Percentiles rank a stretch among this genome's conserved stretches.
These are phyloP conservation scores for Rynchops niger DNA, from an alignment of 2,113 vertebrate genomes.

Conservation along the genomic window DNA sequence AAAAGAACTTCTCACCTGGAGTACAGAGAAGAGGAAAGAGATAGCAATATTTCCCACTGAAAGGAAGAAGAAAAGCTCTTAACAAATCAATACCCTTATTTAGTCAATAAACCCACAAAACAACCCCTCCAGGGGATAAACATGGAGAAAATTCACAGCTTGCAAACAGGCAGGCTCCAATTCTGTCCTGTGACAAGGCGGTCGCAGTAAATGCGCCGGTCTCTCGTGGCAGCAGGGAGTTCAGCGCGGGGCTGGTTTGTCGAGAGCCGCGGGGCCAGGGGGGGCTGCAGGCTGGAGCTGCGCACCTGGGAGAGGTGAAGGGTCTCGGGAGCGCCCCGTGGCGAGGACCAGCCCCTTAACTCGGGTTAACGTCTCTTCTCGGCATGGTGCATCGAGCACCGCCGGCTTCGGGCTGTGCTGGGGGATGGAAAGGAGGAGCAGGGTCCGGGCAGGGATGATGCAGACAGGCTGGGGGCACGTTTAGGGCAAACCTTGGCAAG, in stretches of 20 bases:
- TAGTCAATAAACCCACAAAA: constrained; percentile 74
- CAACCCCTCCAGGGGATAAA: constrained; percentile 56
- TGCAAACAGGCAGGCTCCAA: neutral
- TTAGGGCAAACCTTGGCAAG: neutral
- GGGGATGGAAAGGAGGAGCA: neutral
- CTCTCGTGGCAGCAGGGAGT: neutral
- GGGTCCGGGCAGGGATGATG: neutral
- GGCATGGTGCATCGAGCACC: fast-evolving
- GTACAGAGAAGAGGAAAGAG: constrained; percentile 10
- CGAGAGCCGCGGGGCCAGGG: fast-evolving
- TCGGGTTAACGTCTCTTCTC: neutral
- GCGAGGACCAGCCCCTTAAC: fast-evolving
- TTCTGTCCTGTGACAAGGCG: neutral
- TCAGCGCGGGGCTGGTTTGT: neutral
- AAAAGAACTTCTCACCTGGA: constrained; percentile 69
- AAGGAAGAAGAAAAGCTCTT: constrained; percentile 78
- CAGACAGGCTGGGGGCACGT: neutral
- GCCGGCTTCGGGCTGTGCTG: fast-evolving
- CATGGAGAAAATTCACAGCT: constrained; percentile 58
- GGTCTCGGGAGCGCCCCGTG: neutral
- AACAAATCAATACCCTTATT: constrained; percentile 74
- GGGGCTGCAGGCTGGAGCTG: neutral
- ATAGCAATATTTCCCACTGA: constrained; percentile 65
- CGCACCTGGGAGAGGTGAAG: neutral
- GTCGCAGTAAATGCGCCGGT: neutral